Base-by-base conservation (phyloP, 1,140 invertebrate genomes). In the Ceratina japonica region DNA sequence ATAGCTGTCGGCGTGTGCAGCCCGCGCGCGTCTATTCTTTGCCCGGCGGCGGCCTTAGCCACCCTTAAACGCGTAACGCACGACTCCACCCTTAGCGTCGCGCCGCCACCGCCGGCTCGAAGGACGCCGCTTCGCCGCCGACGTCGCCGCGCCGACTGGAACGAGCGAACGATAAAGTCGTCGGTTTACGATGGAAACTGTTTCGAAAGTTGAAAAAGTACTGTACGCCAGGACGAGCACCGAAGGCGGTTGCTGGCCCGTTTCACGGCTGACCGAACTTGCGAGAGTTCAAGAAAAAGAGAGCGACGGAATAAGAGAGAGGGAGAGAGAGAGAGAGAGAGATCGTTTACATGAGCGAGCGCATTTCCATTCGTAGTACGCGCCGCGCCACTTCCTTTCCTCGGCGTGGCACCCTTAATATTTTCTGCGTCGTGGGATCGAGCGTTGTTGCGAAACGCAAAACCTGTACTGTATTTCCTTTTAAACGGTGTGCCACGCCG, bases 121-220 rank as follows among this genome's bases (percentile, higher is more conserved):
- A 83, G 75, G 82, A 72, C 65, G 70, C 58, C n/a, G 16, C 51
- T 2, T 4, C 27, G 27, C 27, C 27, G 27, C n/a, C n/a, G 13
- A 54, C 52, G 52, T 54, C 52, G 52, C 54, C 54, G 15, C 54
- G 54, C 15, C 16, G 54, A 56, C 54, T 15, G 22, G 20, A 54
- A 66, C 51, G 44, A 22, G 70, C 56, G 74, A 68, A 18, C 77
- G 71, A 87, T 84, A 85, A 87, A 86, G 64, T 82, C 37, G 24
- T 63, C 58, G 75, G 79, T 86, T 85, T 87, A 87, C 78, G 85
- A 86, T 18, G 85, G 61, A 51, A 82, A 82, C 81, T 75, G 79
- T 81, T 81, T 62, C 66, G 31, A 84, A 69, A 79, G 58, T 78
- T 81, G 44, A 81, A 66, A 70, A 70, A 77, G 70, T 54, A 72